phyloP scores from a whole-genome alignment of 1,140 invertebrate genomes.

The Zelostemma sp. region DNA sequence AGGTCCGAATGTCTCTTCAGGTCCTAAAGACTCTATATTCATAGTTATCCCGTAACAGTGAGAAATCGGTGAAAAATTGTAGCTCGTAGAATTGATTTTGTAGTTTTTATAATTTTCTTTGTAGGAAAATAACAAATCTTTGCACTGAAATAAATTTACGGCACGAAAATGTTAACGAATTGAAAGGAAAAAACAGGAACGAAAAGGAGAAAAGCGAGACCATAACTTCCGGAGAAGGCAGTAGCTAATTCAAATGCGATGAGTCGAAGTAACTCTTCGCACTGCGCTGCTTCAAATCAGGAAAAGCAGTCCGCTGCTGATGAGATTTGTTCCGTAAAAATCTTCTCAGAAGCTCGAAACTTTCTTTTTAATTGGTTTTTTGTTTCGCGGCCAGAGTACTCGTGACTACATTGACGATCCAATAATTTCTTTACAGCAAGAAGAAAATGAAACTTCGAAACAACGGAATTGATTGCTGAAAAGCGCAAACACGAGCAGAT shows the following conservation, averaged over 20 bases:
- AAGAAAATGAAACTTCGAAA: no score
- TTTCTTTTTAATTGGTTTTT: no score
- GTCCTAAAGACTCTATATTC: conserved; percentile 91
- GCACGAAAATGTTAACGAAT: conserved; percentile 82
- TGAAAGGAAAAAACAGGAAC: conserved; percentile 81
- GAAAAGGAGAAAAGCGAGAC: conserved; percentile 79
- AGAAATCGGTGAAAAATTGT: background rate
- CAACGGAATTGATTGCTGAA: no score
- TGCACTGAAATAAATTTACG: conserved; percentile 86
- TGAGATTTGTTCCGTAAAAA: no score
- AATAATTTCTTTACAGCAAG: no score
- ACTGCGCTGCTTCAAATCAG: conserved; percentile 72
- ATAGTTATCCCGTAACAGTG: conserved; percentile 91
- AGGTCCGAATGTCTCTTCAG: conserved; percentile 79
- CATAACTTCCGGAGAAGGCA: conserved; percentile 73
- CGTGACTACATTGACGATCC: no score
- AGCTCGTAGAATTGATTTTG: conserved; percentile 6
- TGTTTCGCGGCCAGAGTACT: no score
- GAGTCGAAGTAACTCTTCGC: conserved; percentile 72
- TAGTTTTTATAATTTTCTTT: conserved; percentile 17
- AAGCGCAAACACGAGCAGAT: no score
- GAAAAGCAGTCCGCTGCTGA: conserved; percentile 86
- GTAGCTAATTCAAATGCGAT: conserved; percentile 70
- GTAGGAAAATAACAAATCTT: conserved; percentile 94
- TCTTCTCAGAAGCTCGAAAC: no score